A percentile compares a stretch with the other conserved stretches of the same genome.
Conservation (phyloP, 2,888 invertebrate species). For the Habrosyne pyritoides region DNA sequence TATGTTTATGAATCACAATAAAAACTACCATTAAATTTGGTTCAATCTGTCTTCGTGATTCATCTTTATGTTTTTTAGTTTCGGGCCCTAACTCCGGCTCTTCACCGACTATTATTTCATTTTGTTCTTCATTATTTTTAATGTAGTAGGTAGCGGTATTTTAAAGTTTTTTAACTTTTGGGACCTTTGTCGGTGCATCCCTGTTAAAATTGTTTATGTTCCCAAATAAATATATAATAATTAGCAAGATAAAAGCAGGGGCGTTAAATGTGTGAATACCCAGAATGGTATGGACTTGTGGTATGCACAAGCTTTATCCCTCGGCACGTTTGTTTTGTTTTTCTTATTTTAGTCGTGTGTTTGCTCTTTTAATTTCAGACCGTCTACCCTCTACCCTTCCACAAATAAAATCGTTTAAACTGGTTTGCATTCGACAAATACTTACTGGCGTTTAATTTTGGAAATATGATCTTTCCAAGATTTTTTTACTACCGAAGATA, state of each 20-base stretch:
- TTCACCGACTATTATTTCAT: background rate
- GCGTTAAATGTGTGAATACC: slow-evolving; percentile 30
- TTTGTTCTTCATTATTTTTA: background rate
- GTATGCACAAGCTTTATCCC: slow-evolving; percentile 28
- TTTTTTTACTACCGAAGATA: background rate
- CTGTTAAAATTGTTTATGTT: slow-evolving; percentile 28
- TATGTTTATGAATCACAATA: slow-evolving; percentile 5
- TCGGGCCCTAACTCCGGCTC: background rate
- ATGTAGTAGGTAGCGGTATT: background rate
- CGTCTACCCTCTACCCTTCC: background rate
- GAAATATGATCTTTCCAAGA: too few relatives aligned
- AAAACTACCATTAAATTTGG: slow-evolving; percentile 2
- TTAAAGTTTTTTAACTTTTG: slow-evolving; percentile 3
- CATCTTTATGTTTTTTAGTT: slow-evolving; percentile 4
- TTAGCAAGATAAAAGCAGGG: slow-evolving; percentile 28
- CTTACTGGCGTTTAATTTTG: too few relatives aligned
- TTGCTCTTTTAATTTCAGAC: background rate
- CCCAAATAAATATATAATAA: slow-evolving; percentile 38
- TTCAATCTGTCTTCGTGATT: slow-evolving; percentile 2
- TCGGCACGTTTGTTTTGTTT: slow-evolving; percentile 24
- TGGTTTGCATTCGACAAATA: background rate
- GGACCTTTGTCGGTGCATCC: slow-evolving; percentile 20
- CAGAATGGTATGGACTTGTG: slow-evolving; percentile 25
- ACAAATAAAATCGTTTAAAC: background rate
- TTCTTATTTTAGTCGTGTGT: background rate